These are phyloP conservation scores for Drosophila pallidifrons DNA, from an alignment of 1,140 invertebrate species.

Conservation along the genomic window DNA sequence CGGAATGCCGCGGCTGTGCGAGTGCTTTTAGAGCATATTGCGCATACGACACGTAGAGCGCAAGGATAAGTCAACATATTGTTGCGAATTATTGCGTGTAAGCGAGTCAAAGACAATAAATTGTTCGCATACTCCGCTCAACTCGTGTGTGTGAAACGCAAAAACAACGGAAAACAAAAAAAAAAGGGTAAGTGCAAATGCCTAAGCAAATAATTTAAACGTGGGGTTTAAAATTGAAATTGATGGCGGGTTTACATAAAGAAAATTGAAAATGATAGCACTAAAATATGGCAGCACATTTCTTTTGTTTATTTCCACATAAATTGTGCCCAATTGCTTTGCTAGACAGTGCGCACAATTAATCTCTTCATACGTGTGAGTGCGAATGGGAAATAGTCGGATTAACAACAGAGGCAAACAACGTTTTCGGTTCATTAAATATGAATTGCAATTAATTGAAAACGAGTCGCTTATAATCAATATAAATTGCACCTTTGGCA, in stretches of 20 bases:
- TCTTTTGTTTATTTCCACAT: background rate
- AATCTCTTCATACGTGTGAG: conserved; percentile 2
- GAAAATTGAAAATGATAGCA: background rate
- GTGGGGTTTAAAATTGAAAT: background rate
- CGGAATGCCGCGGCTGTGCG: conserved; percentile 40
- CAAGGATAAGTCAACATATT: conserved; percentile 72
- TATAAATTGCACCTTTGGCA: conserved; percentile 41
- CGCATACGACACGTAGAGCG: conserved; percentile 74
- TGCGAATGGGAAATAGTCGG: background rate
- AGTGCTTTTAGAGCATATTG: conserved; percentile 62
- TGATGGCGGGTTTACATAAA: background rate
- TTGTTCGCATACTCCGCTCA: conserved; percentile 45
- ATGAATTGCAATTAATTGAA: conserved; percentile 37
- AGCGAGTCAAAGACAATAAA: conserved; percentile 49
- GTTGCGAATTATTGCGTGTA: conserved; percentile 63
- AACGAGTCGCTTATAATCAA: conserved; percentile 18
- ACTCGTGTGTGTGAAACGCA: conserved; percentile 16
- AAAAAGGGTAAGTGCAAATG: conserved; percentile 30
- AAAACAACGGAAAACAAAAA: conserved; percentile 1
- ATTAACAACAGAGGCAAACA: background rate
- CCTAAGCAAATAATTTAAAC: background rate
- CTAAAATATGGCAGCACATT: background rate
- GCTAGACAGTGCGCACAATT: background rate
- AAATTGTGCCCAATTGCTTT: background rate
- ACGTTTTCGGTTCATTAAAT: conserved; percentile 17